phyloP scores from a whole-genome alignment of 2,113 vertebrate genomes.

The Barbus barbus region DNA sequence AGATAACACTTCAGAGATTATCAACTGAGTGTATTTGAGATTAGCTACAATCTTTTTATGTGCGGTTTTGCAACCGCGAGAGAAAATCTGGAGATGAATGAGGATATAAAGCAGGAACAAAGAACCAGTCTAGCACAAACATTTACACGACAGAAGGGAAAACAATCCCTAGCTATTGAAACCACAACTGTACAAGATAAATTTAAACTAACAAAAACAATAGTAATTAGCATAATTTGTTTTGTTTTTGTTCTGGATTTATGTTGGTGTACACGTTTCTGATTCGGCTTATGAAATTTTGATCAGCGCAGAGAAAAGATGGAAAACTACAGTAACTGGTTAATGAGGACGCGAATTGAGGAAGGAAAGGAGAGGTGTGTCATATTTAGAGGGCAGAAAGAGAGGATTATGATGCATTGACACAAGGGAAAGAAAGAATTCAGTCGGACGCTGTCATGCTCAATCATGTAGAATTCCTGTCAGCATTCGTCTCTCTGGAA shows the following conservation, averaged over 20 bases:
- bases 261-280: conserved; percentile 1
- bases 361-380: neutral
- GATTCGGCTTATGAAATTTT: neutral
- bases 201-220: neutral
- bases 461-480: conserved; percentile 32
- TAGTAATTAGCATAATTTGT: conserved; percentile 8
- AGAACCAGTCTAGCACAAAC: neutral
- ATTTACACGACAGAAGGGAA: neutral
- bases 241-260: neutral
- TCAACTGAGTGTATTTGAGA: neutral
- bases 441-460: conserved; percentile 29
- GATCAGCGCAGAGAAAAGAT: neutral
- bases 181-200: neutral
- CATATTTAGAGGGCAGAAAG: conserved; percentile 34
- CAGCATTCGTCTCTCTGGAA: neutral
- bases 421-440: conserved; percentile 27
- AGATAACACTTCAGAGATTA: neutral
- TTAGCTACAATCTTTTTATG: neutral
- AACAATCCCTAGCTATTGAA: neutral
- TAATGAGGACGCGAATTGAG: neutral
- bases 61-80: neutral
- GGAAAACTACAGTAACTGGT: neutral
- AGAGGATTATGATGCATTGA: neutral
- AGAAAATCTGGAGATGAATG: neutral
- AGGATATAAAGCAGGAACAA: conserved; percentile 20